A percentile compares a stretch with the other conserved stretches of the same genome.
Evolutionary conservation across 2,113 vertebrate species (phyloP).

Genomic region (Gallinago jamesoni): DNA sequence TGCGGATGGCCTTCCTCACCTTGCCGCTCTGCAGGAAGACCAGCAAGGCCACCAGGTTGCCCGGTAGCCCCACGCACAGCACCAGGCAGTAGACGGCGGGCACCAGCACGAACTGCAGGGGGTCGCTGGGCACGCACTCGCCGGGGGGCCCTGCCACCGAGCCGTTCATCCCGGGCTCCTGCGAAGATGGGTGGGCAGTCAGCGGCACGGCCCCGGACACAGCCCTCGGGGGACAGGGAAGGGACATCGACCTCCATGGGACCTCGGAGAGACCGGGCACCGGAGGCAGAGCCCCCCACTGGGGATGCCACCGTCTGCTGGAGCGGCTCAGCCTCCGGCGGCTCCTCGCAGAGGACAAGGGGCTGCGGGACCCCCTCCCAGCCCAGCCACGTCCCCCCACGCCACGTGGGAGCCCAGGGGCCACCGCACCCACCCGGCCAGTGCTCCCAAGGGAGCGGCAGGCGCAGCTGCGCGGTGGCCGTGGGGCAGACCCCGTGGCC

Average conservation of each 20-base stretch:
- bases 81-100: constrained; percentile 46
- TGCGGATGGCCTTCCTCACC: constrained; percentile 65
- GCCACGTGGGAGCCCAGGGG: background rate
- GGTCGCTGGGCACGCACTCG: background rate
- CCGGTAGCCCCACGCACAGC: constrained; percentile 64
- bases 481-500: background rate
- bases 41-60: constrained; percentile 56
- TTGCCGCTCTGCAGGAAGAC: constrained; percentile 45
- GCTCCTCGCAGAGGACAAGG: background rate
- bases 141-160: background rate
- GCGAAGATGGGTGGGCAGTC: background rate
- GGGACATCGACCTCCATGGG: rapidly evolving
- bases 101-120: constrained; percentile 41
- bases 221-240: background rate
- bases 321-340: background rate
- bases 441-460: background rate
- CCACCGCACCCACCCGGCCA: background rate
- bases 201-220: background rate
- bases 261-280: background rate
- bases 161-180: constrained; percentile 28
- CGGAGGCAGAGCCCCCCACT: rapidly evolving
- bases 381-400: rapidly evolving
- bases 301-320: rapidly evolving
- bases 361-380: background rate
- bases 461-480: background rate